Percentiles rank a stretch among this genome's conserved stretches.
These are phyloP conservation scores for Megaleporinus macrocephalus DNA, from an alignment of 2,113 vertebrate genomes.

Conservation along the genomic window DNA sequence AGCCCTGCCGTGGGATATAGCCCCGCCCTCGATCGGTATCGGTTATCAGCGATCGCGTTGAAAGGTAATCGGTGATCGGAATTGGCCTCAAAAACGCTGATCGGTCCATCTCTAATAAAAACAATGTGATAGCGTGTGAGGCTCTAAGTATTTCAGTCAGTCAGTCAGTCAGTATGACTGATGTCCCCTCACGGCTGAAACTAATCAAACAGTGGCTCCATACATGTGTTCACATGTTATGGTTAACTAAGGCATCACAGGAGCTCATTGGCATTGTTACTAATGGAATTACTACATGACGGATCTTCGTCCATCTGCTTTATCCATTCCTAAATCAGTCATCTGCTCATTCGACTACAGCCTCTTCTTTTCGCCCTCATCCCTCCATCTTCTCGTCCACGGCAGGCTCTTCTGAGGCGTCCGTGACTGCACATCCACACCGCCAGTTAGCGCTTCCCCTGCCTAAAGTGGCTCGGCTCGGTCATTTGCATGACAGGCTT, in stretches of 20 bases:
- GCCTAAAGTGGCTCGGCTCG: conserved; percentile 52
- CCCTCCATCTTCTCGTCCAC: conserved; percentile 27
- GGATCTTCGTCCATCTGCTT: conserved; percentile 34
- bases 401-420: conserved; percentile 51
- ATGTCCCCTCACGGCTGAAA: neutral
- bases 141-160: no score
- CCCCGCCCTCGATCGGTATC: no score
- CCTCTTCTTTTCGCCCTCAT: conserved; percentile 26
- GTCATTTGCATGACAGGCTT: conserved; percentile 70
- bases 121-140: no score
- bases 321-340: conserved; percentile 23
- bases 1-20: no score
- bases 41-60: no score
- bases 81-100: no score
- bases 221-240: neutral
- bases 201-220: neutral
- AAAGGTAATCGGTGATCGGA: no score
- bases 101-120: no score
- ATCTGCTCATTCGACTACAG: conserved; percentile 22
- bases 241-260: neutral
- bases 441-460: conserved; percentile 64
- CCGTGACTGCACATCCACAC: conserved; percentile 69
- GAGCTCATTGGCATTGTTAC: neutral
- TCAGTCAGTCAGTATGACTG: neutral
- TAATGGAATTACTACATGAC: conserved; percentile 11